Percentiles rank a stretch among this genome's conserved stretches.
These are phyloP conservation scores for Escarpia spicata DNA, from an alignment of 2,888 invertebrate species.

Conservation along the genomic window DNA sequence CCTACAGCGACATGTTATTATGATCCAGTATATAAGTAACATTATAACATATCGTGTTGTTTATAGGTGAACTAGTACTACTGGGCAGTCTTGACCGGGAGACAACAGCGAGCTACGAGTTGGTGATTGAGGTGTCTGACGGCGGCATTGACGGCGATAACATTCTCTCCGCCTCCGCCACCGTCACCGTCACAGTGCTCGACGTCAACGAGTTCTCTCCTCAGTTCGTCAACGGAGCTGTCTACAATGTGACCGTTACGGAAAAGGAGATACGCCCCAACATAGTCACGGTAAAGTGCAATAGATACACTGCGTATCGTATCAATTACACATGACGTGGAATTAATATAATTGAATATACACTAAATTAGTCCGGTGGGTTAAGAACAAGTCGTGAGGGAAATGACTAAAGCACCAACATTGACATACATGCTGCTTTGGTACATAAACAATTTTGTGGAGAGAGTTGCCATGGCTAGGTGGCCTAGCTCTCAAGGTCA, in stretches of 20 bases:
- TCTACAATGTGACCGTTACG: not conserved
- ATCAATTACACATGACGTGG: not conserved
- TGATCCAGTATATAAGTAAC: not conserved
- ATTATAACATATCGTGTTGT: not conserved
- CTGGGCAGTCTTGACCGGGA: constrained; percentile 21
- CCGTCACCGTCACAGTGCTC: not conserved
- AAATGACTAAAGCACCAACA: too few species aligned
- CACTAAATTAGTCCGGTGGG: too few species aligned
- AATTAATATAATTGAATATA: not conserved
- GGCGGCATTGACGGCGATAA: not conserved
- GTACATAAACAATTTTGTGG: too few species aligned
- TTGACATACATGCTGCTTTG: too few species aligned
- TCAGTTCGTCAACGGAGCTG: not conserved
- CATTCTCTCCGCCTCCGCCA: not conserved
- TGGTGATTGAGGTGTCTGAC: constrained; percentile 25
- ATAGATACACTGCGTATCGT: too few species aligned
- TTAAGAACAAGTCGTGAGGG: too few species aligned
- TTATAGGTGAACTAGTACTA: constrained; percentile 21
- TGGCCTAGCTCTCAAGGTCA: too few species aligned
- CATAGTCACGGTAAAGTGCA: not conserved
- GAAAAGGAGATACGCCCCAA: not conserved
- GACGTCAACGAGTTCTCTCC: not conserved
- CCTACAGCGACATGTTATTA: too few species aligned
- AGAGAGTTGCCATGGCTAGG: too few species aligned
- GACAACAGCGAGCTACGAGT: constrained; percentile 18